Base-by-base conservation (phyloP, 2,888 invertebrate species). In the Mamestra brassicae region DNA sequence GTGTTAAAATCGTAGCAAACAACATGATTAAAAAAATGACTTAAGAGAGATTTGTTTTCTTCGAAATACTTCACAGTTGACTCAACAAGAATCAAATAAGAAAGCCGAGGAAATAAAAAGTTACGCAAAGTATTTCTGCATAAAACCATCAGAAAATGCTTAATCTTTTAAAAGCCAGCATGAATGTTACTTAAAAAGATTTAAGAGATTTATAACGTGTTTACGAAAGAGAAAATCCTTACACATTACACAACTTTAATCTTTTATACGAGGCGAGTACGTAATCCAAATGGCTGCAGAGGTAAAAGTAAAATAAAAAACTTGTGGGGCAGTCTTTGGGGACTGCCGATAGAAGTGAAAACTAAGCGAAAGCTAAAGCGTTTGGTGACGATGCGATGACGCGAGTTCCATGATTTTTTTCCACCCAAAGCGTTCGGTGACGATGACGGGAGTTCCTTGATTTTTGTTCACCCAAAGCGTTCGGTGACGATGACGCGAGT, bases 101-200 rank as follows among this genome's bases (percentile, higher is more conserved):
- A 10, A 13, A 58, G 3, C 11, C 15, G 11, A 13, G 3, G 15
- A 0, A 36, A 13, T 15, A 8, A 38, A 58, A 38, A 10, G 36
- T 3, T 4, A 17, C 36, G 36, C 3, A 60, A 60, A 4, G 15
- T 50, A 58, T 17, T 17, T 26, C 10, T 38, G 10, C 10, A 45
- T 45, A 34, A 42, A 34, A 36, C 45, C 17, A 38, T 7, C 38
- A 36, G 38, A 38, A n/a, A n/a, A 1, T 34, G 11, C 17, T 67
- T 17, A 67, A 63, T 69, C 38, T 26, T 50, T 38, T 71, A 50
- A 50, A 72, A 50, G 34, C 58, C 17, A 72, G 47, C n/a, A 11
- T 42, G 17, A 15, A 45, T 67, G 55, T 7, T 67, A 36, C 45
- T 36, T 47, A 26, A 36, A 47, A 68, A 47, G 7, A 68, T 36